Evolutionary conservation across 1,140 invertebrate species (phyloP).

Genomic region (Muscidifurax raptorellus): DNA sequence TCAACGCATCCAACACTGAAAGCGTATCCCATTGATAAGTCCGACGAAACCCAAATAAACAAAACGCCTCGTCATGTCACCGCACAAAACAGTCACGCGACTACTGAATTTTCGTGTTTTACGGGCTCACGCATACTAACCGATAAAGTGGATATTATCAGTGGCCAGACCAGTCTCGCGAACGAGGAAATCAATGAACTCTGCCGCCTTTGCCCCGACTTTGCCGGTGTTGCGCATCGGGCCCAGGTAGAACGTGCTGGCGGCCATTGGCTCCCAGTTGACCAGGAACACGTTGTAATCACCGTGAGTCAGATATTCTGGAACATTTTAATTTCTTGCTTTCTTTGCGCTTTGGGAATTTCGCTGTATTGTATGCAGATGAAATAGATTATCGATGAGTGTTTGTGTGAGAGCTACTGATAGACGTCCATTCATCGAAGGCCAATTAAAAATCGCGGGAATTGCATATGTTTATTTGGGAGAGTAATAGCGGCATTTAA

Average conservation of each 20-base stretch:
- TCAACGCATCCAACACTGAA: not conserved
- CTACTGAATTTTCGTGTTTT: not conserved
- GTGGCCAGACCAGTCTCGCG: slow-evolving; percentile 74
- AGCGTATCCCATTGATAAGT: not conserved
- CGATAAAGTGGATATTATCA: slow-evolving; percentile 80
- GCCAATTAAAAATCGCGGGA: too few relatives aligned
- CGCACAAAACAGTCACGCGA: not conserved
- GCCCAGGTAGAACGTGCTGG: slow-evolving; percentile 80
- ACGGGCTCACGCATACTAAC: slow-evolving; percentile 52
- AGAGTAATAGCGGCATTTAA: too few relatives aligned
- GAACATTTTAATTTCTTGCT: slow-evolving; percentile 43
- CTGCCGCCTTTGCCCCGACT: slow-evolving; percentile 79
- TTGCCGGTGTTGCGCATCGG: slow-evolving; percentile 80
- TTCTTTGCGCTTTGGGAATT: not conserved
- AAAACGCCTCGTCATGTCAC: not conserved
- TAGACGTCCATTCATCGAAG: too few relatives aligned
- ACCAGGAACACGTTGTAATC: slow-evolving; percentile 82
- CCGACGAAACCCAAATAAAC: not conserved
- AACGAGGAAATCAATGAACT: slow-evolving; percentile 78
- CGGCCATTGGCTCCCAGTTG: slow-evolving; percentile 80
- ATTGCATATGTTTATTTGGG: too few relatives aligned
- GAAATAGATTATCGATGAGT: not conserved
- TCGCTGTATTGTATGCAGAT: not conserved
- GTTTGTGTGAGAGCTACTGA: too few relatives aligned
- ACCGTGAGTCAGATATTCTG: slow-evolving; percentile 77